Base-by-base conservation (phyloP, 2,113 vertebrate species). In the Pongo abelii region DNA sequence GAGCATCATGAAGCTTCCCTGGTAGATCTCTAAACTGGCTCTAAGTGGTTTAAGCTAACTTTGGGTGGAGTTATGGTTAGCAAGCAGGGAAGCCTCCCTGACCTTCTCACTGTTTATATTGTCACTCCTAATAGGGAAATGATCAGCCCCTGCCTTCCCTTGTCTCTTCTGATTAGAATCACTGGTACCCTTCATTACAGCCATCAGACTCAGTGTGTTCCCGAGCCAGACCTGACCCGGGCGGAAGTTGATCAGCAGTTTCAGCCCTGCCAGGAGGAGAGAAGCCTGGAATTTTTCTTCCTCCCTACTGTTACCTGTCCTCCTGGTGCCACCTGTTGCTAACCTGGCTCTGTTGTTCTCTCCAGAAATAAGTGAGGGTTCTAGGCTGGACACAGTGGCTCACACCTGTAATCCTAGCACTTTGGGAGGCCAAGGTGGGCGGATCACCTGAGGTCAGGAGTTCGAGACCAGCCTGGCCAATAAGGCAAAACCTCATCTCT, bases 131-230 rank as follows among this genome's bases (percentile, higher is more conserved):
- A 96, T 64, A 83, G 86, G 74, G 69, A 86, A 43, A 80, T 81
- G 88, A 97, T 89, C 77, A 89, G 78, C 40, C 48, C 40, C 75
- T 75, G n/a, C 69, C 59, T 55, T 92, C 57, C 22, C 48, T 40
- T 22, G 52, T 95, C 93, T 93, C 80, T 90, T 25, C 89, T 35
- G 12, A 84, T 97, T 88, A 95, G 80, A 72, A 46, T 94, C 92
- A 55, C 30, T 2, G 64, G 32, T 27, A 64, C 12, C 75, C 69
- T 95, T 78, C n/a, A 77, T 50, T 3, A 0, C 4, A 22, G 27
- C 2, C 6, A 75, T n/a, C 48, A n/a, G 57, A 72, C 40, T 75
- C 22, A 8, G 11, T 16, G 20, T 84, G 70, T 46, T 67, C 27
- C n/a, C 59, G 67, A 64, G 59, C 69, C 22, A 78, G 67, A 4